Conservation (phyloP, 2,888 invertebrate genomes). For the Bellardia bayeri region DNA sequence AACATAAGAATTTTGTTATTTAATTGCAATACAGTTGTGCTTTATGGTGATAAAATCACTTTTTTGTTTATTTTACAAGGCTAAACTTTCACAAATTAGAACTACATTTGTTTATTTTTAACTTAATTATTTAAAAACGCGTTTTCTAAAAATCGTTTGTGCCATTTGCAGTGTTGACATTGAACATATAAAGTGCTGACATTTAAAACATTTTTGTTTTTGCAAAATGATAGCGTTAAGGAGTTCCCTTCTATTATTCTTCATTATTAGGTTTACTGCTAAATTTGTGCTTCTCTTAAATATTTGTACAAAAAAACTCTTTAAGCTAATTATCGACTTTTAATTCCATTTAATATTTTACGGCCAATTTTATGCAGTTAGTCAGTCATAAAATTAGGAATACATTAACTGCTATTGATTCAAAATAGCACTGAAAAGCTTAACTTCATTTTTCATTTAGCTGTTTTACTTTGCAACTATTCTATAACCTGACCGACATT, state of each 20-base stretch:
- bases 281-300: too few species aligned
- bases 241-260: slow-evolving; percentile 4
- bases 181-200: slow-evolving; percentile 61
- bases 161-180: slow-evolving; percentile 63
- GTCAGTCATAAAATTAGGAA: too few species aligned
- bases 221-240: not conserved
- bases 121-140: slow-evolving; percentile 40
- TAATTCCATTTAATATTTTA: too few species aligned
- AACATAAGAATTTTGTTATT: slow-evolving; percentile 61
- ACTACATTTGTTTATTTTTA: slow-evolving; percentile 58
- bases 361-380: too few species aligned
- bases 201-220: slow-evolving; percentile 5
- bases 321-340: too few species aligned
- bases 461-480: too few species aligned
- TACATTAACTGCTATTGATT: too few species aligned
- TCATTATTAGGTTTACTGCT: not conserved
- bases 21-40: slow-evolving; percentile 82
- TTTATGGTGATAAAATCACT: slow-evolving; percentile 78
- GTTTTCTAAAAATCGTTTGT: slow-evolving; percentile 28
- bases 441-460: too few species aligned
- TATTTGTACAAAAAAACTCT: too few species aligned
- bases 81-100: slow-evolving; percentile 78
- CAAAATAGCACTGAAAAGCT: too few species aligned
- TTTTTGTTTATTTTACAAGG: slow-evolving; percentile 75
- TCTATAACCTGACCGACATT: too few species aligned